These are phyloP conservation scores for Nannobrachium achirus DNA, from an alignment of 2,113 vertebrate genomes.

Conservation along the genomic window DNA sequence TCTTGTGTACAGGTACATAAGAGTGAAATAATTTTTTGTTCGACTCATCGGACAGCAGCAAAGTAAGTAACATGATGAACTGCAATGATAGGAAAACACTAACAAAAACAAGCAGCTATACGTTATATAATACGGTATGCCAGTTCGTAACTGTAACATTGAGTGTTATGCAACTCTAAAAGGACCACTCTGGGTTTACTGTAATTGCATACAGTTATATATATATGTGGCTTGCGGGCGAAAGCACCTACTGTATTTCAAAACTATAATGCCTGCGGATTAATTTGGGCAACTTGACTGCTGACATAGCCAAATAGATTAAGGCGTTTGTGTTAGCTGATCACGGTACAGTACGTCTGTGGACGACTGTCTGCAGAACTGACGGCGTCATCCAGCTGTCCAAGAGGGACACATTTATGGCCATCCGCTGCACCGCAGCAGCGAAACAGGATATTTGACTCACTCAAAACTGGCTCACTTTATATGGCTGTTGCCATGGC, in stretches of 20 bases:
- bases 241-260: neutral
- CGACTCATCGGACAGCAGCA: too few relatives aligned
- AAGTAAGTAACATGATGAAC: too few relatives aligned
- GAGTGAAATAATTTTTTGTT: too few relatives aligned
- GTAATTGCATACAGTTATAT: neutral
- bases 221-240: constrained; percentile 7
- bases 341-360: constrained; percentile 31
- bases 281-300: neutral
- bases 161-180: neutral
- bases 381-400: constrained; percentile 56
- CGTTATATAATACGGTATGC: neutral
- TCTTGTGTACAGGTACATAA: too few relatives aligned
- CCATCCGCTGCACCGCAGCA: constrained; percentile 13
- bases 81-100: too few relatives aligned
- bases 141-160: neutral
- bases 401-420: constrained; percentile 46
- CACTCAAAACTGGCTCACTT: constrained; percentile 49
- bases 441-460: constrained; percentile 54
- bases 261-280: neutral
- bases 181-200: neutral
- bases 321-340: constrained; percentile 8
- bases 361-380: constrained; percentile 29
- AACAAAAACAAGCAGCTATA: too few relatives aligned
- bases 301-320: constrained; percentile 2
- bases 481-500: constrained; percentile 70